Base-by-base conservation (phyloP, 92 coral and sea anemone species). In the Epizoanthus fatuus region DNA sequence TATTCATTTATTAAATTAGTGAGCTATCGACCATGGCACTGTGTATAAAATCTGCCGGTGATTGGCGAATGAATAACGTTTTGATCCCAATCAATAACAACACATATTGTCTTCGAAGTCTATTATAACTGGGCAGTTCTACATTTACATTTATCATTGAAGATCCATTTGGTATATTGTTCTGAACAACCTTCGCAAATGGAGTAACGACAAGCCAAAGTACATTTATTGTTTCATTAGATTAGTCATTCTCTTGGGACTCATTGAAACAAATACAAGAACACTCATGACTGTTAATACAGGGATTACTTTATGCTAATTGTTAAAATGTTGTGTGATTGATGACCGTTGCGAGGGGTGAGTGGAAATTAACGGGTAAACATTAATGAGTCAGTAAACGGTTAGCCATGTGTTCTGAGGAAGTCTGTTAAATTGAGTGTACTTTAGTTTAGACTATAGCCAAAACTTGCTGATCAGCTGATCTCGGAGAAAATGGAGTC, bases 261-360 rank as follows among this genome's bases (percentile, higher is more conserved):
- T 77, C 22, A 49, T 58, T 15, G 19, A 39, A 44, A 38, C 69
- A 38, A 75, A 59, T n/a, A 54, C 5, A 7, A 56, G 1, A 38
- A 29, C 16, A 11, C 81, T 15, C 62, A 3, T 0, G 29, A 14
- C 14, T 12, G 42, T 60, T 59, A 42, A 40, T 9, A 55, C 3
- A 29, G 0, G 82, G 82, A 77, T 77, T 77, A 77, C 56, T 60
- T 20, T 77, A 77, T 77, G 82, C 57, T 60, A 77, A 77, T 77
- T 60, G n/a, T 0, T 20, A 54, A 35, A 17, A 60, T 59, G 82
- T 60, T 59, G 53, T 55, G 39, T 52, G 66, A 12, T 49, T 4
- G 15, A 17, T 15, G 20, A 38, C 10, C 42, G 66, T 77, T 77
- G 82, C 70, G 69, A 77, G 42, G 82, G 13, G 51, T 37, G 20